These are phyloP conservation scores for Branchipolynoe longqiensis DNA, from an alignment of 2,888 invertebrate genomes.

Conservation along the genomic window DNA sequence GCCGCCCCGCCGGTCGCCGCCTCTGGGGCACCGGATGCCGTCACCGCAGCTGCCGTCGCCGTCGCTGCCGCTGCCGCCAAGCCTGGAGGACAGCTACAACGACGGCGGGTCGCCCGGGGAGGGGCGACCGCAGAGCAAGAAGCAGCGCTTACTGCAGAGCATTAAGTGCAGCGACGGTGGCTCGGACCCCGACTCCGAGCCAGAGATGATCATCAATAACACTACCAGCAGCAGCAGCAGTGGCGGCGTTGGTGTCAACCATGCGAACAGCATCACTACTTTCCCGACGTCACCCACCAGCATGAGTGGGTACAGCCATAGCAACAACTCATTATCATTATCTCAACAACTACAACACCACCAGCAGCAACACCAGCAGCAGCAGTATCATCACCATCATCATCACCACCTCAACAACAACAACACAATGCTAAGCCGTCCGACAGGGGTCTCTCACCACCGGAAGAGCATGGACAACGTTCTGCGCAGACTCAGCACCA, in stretches of 20 bases:
- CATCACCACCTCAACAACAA: slow-evolving; percentile 20
- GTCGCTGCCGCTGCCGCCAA: too few relatives aligned
- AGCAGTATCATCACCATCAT: slow-evolving; percentile 29
- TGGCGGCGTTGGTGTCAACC: background rate
- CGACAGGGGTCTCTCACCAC: slow-evolving; percentile 62
- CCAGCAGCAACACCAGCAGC: slow-evolving; percentile 60
- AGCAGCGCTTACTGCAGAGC: slow-evolving; percentile 76
- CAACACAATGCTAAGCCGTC: slow-evolving; percentile 70
- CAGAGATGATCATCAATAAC: slow-evolving; percentile 61
- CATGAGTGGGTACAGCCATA: slow-evolving; percentile 61
- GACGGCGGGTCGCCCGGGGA: slow-evolving; percentile 6
- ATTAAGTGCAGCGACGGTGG: slow-evolving; percentile 72
- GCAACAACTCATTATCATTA: slow-evolving; percentile 43
- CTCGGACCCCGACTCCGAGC: slow-evolving; percentile 74
- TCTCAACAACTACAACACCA: slow-evolving; percentile 70
- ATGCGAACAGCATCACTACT: slow-evolving; percentile 54
- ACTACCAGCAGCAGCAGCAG: background rate
- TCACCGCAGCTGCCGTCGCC: background rate
- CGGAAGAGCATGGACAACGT: slow-evolving; percentile 93
- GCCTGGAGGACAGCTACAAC: slow-evolving; percentile 10
- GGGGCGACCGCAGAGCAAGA: slow-evolving; percentile 73
- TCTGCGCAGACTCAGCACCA: slow-evolving; percentile 91
- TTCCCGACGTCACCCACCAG: too few relatives aligned
- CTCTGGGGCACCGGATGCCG: background rate
- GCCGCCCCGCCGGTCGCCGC: background rate